These are phyloP conservation scores for Sialis fuliginosa DNA, from an alignment of 2,888 invertebrate genomes.

Conservation along the genomic window DNA sequence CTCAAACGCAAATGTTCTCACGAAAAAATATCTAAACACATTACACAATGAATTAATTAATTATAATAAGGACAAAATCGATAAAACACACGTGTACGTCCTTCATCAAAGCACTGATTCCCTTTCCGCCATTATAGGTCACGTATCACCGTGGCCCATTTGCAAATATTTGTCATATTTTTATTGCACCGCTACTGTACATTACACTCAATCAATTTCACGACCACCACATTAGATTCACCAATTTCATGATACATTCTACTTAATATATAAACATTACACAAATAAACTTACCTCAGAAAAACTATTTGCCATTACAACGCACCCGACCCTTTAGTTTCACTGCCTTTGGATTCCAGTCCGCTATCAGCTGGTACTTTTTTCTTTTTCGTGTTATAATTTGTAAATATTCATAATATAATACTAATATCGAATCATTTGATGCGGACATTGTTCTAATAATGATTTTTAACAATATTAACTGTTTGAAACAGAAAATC, in stretches of 20 bases:
- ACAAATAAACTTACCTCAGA: conserved; percentile 45
- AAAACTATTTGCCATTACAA: conserved; percentile 64
- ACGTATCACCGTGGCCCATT: conserved; percentile 3
- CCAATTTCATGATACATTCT: too few species aligned
- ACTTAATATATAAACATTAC: too few species aligned
- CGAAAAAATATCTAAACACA: neutral
- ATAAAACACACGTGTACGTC: conserved; percentile 4
- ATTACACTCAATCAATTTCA: too few species aligned
- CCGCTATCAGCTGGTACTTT: neutral
- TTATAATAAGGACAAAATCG: neutral
- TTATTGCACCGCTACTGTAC: too few species aligned
- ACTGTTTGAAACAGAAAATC: too few species aligned
- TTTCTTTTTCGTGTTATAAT: conserved; percentile 4
- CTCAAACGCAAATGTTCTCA: too few species aligned
- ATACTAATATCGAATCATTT: too few species aligned
- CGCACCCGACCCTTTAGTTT: conserved; percentile 62
- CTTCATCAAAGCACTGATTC: conserved; percentile 2
- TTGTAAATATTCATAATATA: neutral
- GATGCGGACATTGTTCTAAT: too few species aligned
- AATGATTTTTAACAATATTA: too few species aligned
- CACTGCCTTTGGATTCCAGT: conserved; percentile 35
- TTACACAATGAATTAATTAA: neutral
- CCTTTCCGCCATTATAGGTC: conserved; percentile 6
- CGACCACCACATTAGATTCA: too few species aligned
- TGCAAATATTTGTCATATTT: neutral